Base-by-base conservation (phyloP, 1,140 invertebrate genomes). In the Hycleus cichorii region DNA sequence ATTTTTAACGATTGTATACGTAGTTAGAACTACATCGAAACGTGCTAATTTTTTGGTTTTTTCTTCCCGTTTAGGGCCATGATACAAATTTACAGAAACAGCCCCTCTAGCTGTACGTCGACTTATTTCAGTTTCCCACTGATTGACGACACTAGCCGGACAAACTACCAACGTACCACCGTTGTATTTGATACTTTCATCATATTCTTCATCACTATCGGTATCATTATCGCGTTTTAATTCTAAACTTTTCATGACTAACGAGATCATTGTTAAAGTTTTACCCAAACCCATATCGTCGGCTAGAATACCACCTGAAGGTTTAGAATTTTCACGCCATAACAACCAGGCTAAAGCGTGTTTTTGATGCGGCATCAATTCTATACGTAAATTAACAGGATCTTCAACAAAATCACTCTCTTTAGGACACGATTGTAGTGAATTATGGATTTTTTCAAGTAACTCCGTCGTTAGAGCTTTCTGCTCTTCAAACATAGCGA, bases 181-280 rank as follows among this genome's bases (percentile, higher is more conserved):
- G 27, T 70, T 65, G 40, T 73, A 69, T 59, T 69, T 69, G 12
- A 9, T 59, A 24, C 58, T 18, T 51, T 64, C 65, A 25, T 70
- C 64, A 9, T 71, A 67, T 56, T 57, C 62, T 0, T 70, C 65
- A 1, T 65, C 59, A 39, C 69, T 63, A 4, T 62, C 57, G 3
- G 65, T 59, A 24, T 62, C 58, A 6, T 69, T 53, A 39, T 53
- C 39, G 9, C 1, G 4, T 3, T 49, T 12, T 4, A 52, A 4
- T 75, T 68, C 38, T 68, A 64, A 11, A 74, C 67, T 65, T 49
- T 76, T 76, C 1, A 89, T 67, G 3, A 91, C 79, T 3, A 95
- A 72, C 0, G 93, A 83, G 58, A 98, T 92, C 86, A 95, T 93
- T 0, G 90, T 93, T 4, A 97, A 73, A 0, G 95, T 97, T 75